Percentiles rank a stretch among this genome's conserved stretches.
Conservation (phyloP, 1,140 invertebrate species). For the Drosophila pruinosa region DNA sequence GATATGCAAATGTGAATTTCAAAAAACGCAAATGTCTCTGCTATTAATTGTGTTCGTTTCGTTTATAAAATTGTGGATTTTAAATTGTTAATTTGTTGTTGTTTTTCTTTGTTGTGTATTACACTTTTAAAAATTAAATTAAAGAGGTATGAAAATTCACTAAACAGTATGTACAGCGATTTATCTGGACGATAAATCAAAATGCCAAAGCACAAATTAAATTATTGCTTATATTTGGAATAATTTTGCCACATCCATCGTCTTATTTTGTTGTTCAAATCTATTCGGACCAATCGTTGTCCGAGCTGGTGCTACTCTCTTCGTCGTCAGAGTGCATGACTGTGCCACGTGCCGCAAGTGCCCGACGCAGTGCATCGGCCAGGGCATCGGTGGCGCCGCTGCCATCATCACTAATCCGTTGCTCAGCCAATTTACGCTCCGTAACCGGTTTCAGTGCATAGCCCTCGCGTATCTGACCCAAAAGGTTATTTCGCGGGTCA, state of each 20-base stretch:
- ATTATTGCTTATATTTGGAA: slow-evolving; percentile 78
- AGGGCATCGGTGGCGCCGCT: slow-evolving; percentile 69
- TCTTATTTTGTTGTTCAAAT: slow-evolving; percentile 17
- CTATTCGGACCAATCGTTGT: slow-evolving; percentile 79
- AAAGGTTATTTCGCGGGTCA: slow-evolving; percentile 87
- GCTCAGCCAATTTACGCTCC: slow-evolving; percentile 64
- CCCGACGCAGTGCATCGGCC: slow-evolving; percentile 76
- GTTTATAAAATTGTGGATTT: slow-evolving; percentile 15
- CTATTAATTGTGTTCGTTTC: not conserved
- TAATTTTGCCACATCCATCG: slow-evolving; percentile 44
- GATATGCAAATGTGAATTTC: slow-evolving; percentile 51
- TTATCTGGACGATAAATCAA: slow-evolving; percentile 64
- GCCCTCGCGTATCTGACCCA: slow-evolving; percentile 92
- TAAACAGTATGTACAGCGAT: slow-evolving; percentile 71
- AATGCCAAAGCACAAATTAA: slow-evolving; percentile 74
- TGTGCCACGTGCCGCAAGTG: slow-evolving; percentile 63
- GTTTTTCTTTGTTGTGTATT: slow-evolving; percentile 22
- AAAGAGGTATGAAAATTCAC: slow-evolving; percentile 77
- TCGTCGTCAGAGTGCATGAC: slow-evolving; percentile 80
- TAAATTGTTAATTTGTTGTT: slow-evolving; percentile 36
- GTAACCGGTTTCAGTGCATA: slow-evolving; percentile 87
- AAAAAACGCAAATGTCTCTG: slow-evolving; percentile 39
- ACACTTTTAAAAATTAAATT: slow-evolving; percentile 59
- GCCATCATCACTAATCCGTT: slow-evolving; percentile 61
- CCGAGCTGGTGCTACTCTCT: slow-evolving; percentile 63